Base-by-base conservation (phyloP, 2,888 invertebrate species). In the Colostygia pectinataria region DNA sequence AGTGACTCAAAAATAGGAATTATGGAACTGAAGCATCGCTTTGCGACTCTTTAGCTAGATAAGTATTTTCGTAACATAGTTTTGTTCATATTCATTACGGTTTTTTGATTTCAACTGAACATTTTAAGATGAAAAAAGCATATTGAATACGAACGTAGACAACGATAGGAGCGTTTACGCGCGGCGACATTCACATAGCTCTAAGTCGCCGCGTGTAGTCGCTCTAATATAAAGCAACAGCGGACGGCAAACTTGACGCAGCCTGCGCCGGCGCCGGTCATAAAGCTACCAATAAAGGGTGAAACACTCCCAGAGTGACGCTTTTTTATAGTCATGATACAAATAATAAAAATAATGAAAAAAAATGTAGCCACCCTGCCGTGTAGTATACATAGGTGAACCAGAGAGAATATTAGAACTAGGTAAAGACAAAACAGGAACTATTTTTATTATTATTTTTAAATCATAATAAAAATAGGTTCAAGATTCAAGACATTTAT, bases 261-360 rank as follows among this genome's bases (percentile, higher is more conserved):
- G 55, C 56, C 56, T 57, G 57, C 68, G 65, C 60, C 64, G 49
- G 59, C 62, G 63, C 68, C 59, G 38, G 40, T 40, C 55, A 63
- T 66, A 77, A 40, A 40, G 77, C 77, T 76, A 77, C 75, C 75
- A 79, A 77, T 77, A 75, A 74, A 79, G 57, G 77, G 77, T 77
- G 79, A 79, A 75, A 77, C 60, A 67, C 60, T 51, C 59, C 55
- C 61, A 40, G 64, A 62, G 65, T 67, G 70, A 63, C 68, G 69
- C 62, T 63, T 54, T 63, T 54, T 65, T 61, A 63, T 59, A 62
- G 54, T 65, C 55, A 47, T 56, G 43, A 68, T 62, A 61, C 18
- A 15, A 34, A 44, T 36, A 34, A 44, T 36, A 65, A 67, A 70
- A 65, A 66, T 57, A 50, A 66, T 63, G 59, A 59, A 65, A 67